phyloP scores from a whole-genome alignment of 2,797 vertebrate genomes.

The Stomatorhinus walkeri region DNA sequence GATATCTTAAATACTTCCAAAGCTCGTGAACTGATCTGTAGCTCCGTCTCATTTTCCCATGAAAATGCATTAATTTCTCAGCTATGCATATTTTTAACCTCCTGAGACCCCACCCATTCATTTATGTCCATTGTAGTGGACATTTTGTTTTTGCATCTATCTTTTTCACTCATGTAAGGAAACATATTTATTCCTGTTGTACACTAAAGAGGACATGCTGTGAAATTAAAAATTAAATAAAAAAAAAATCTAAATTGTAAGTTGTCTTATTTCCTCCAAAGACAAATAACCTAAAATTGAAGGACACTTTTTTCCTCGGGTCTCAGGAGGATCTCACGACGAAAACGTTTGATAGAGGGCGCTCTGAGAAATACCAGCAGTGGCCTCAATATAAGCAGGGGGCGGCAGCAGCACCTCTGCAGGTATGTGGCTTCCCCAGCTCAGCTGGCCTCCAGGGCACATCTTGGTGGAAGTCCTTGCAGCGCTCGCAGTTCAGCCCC shows the following conservation, averaged over 20 bases:
- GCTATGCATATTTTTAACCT: background rate
- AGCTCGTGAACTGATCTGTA: background rate
- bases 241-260: too few species aligned
- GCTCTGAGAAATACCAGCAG: background rate
- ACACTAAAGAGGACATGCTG: too few species aligned
- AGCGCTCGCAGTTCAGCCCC: conserved; percentile 76
- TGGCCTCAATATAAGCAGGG: background rate
- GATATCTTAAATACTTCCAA: background rate
- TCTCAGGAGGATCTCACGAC: background rate
- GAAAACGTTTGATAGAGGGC: background rate
- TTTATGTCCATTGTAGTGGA: too few species aligned
- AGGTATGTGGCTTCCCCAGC: conserved; percentile 65
- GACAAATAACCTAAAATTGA: too few species aligned
- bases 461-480: conserved; percentile 68
- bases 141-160: too few species aligned
- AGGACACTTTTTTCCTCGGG: too few species aligned
- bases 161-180: too few species aligned
- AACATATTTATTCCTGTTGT: too few species aligned
- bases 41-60: background rate
- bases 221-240: too few species aligned
- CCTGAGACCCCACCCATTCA: too few species aligned
- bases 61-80: background rate
- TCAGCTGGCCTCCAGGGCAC: conserved; percentile 74
- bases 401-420: conserved; percentile 53
- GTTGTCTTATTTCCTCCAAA: too few species aligned